These are phyloP conservation scores for Acridotheres tristis DNA, from an alignment of 2,797 vertebrate species.

Conservation along the genomic window DNA sequence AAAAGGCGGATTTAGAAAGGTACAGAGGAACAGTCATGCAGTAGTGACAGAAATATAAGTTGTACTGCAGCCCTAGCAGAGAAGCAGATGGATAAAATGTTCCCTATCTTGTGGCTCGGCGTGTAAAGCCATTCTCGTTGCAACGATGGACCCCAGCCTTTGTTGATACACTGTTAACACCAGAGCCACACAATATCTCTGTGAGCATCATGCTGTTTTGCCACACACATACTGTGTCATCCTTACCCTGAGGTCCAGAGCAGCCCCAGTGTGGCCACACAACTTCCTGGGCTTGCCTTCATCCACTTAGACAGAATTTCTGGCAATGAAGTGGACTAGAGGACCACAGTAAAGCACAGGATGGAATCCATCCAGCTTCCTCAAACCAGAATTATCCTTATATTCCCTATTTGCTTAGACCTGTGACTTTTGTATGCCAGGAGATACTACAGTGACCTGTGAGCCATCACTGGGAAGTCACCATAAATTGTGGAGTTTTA, in stretches of 20 bases:
- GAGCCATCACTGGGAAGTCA: neutral
- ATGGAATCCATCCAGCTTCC: neutral
- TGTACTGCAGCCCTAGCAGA: neutral
- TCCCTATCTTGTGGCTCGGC: neutral
- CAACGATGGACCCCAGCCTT: neutral
- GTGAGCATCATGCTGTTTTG: neutral
- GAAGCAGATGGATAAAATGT: neutral
- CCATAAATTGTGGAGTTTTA: neutral
- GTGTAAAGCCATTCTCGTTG: neutral
- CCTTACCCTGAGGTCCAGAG: neutral
- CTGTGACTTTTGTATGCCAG: neutral
- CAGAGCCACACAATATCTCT: neutral
- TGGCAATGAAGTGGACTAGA: rapidly evolving
- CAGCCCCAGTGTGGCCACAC: neutral
- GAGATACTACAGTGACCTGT: neutral
- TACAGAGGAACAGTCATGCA: neutral
- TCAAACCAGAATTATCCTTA: neutral
- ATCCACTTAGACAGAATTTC: neutral
- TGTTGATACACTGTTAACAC: neutral
- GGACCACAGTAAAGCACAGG: neutral
- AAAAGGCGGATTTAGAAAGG: neutral
- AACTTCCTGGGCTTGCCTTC: neutral
- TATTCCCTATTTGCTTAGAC: neutral
- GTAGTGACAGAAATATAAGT: neutral
- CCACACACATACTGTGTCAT: neutral